Evolutionary conservation across 2,797 vertebrate genomes (phyloP).

Genomic region (Oreortyx pictus): DNA sequence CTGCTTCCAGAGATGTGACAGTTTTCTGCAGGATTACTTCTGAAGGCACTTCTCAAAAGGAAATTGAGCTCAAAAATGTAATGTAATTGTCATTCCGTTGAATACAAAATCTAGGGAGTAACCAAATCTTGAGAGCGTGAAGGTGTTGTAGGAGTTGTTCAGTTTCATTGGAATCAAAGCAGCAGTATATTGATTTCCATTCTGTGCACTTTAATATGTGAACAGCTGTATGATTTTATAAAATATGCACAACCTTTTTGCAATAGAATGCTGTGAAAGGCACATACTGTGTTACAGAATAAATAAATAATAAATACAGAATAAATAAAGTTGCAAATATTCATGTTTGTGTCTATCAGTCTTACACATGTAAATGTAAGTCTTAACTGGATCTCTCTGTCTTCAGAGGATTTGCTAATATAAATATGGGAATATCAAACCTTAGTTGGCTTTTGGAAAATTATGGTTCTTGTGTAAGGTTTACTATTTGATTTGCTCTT

Average conservation of each 20-base stretch:
- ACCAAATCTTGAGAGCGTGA: neutral
- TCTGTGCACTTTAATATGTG: neutral
- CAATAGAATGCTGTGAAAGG: neutral
- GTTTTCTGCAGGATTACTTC: neutral
- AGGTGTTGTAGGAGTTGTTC: neutral
- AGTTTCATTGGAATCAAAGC: constrained; percentile 28
- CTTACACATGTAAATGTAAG: neutral
- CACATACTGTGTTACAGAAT: neutral
- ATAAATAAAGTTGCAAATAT: neutral
- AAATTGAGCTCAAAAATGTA: neutral
- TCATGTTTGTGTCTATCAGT: neutral
- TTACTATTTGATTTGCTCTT: neutral
- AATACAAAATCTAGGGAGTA: neutral
- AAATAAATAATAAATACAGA: too few relatives aligned
- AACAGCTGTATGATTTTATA: neutral
- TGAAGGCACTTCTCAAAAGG: neutral
- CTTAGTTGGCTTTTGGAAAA: neutral
- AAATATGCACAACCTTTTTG: neutral
- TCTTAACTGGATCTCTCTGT: neutral
- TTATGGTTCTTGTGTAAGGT: neutral
- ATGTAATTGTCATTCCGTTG: neutral
- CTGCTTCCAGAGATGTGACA: neutral
- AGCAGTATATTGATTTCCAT: neutral
- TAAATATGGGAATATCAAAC: neutral
- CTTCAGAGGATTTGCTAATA: neutral